These are phyloP conservation scores for Hypselothyrea guttata DNA, from an alignment of 2,888 invertebrate species.

Conservation along the genomic window DNA sequence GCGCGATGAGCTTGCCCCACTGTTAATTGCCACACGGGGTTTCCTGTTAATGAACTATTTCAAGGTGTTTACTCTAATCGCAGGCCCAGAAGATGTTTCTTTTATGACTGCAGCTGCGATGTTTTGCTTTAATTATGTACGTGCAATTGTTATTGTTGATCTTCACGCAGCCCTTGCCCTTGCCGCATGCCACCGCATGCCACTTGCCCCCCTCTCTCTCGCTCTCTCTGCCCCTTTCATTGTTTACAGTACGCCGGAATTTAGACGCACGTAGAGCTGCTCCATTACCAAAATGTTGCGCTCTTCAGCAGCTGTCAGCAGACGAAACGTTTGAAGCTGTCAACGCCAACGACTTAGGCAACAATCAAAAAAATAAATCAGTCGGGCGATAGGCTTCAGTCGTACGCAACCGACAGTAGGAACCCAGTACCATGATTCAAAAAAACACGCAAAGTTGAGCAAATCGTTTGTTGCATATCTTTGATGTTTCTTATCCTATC, in stretches of 20 bases:
- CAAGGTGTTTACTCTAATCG: conserved; percentile 52
- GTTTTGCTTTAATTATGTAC: conserved; percentile 71
- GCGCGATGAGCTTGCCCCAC: not conserved
- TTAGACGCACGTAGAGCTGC: conserved; percentile 46
- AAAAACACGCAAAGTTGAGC: too few species aligned
- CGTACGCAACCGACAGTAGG: too few species aligned
- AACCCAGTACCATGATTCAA: too few species aligned
- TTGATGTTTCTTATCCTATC: too few species aligned
- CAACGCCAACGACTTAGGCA: conserved; percentile 48
- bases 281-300: conserved; percentile 54
- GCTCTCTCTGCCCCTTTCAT: not conserved
- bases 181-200: conserved; percentile 1
- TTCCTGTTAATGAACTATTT: conserved; percentile 66
- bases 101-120: conserved; percentile 8
- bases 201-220: not conserved
- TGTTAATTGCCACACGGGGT: conserved; percentile 53
- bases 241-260: too few species aligned
- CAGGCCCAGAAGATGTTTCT: conserved; percentile 17
- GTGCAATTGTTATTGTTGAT: conserved; percentile 50
- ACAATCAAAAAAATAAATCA: conserved; percentile 26
- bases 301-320: conserved; percentile 49
- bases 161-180: conserved; percentile 20
- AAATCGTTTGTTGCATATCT: too few species aligned
- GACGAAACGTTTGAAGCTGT: conserved; percentile 45
- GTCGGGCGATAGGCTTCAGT: too few species aligned